Conservation (phyloP, 1,140 invertebrate species). For the Carcinoscorpius rotundicauda region DNA sequence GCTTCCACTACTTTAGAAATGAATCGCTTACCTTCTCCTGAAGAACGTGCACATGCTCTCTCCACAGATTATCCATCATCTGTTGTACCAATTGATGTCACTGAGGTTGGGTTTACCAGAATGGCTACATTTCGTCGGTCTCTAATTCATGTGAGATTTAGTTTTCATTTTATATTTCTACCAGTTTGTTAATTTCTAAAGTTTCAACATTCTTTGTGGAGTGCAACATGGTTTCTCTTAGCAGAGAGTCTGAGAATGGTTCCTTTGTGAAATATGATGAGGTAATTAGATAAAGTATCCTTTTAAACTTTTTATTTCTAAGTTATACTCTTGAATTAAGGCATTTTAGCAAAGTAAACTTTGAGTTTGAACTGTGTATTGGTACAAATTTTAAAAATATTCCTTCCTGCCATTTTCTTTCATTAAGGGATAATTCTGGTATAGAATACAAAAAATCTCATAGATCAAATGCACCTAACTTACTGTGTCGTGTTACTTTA, state of each 20-base stretch:
- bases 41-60: slow-evolving; percentile 31
- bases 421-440: too few species aligned
- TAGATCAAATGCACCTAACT: too few species aligned
- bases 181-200: not conserved
- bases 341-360: too few species aligned
- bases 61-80: slow-evolving; percentile 59
- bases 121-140: slow-evolving; percentile 72
- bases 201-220: not conserved
- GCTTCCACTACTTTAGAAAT: too few species aligned
- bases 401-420: too few species aligned
- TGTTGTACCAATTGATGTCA: slow-evolving; percentile 73
- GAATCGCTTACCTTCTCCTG: slow-evolving; percentile 27
- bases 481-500: too few species aligned
- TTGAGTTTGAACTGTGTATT: too few species aligned
- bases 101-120: slow-evolving; percentile 67
- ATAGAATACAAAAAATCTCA: too few species aligned
- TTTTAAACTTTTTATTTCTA: too few species aligned
- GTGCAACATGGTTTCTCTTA: not conserved
- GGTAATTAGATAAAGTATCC: too few species aligned
- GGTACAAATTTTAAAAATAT: too few species aligned
- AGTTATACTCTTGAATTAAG: too few species aligned
- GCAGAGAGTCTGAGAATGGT: not conserved
- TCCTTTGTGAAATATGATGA: not conserved
- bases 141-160: slow-evolving; percentile 44
- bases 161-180: not conserved